Evolutionary conservation across 2,888 invertebrate genomes (phyloP).

Genomic region (Erynnis tages): DNA sequence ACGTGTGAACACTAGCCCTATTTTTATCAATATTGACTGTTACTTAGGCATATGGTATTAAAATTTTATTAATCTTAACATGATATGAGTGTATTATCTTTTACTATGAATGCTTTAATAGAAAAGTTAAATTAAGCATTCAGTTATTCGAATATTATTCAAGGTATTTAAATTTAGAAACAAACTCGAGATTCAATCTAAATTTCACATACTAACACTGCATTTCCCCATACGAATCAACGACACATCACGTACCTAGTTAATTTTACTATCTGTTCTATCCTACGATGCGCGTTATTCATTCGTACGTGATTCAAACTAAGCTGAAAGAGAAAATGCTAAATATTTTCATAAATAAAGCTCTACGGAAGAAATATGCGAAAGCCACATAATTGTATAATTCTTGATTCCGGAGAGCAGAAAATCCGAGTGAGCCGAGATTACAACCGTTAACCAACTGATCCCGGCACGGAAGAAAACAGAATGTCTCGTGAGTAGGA

Average conservation of each 20-base stretch:
- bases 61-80: no score
- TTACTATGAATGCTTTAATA: no score
- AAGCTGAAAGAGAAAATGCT: slow-evolving; percentile 21
- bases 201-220: neutral
- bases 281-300: neutral
- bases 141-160: no score
- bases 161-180: no score
- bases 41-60: no score
- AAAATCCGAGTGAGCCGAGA: slow-evolving; percentile 72
- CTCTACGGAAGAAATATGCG: slow-evolving; percentile 52
- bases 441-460: slow-evolving; percentile 79
- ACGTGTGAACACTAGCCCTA: no score
- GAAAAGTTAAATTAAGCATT: no score
- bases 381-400: slow-evolving; percentile 62
- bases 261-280: neutral
- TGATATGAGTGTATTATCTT: no score
- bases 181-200: no score
- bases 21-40: no score
- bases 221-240: neutral
- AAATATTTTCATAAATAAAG: slow-evolving; percentile 44
- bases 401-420: slow-evolving; percentile 62
- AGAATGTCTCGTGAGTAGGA: slow-evolving; percentile 77
- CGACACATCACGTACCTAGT: neutral
- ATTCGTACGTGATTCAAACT: slow-evolving; percentile 3
- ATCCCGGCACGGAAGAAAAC: slow-evolving; percentile 76